Conservation (phyloP, 1,140 invertebrate species). For the Rhizoglyphus robini region DNA sequence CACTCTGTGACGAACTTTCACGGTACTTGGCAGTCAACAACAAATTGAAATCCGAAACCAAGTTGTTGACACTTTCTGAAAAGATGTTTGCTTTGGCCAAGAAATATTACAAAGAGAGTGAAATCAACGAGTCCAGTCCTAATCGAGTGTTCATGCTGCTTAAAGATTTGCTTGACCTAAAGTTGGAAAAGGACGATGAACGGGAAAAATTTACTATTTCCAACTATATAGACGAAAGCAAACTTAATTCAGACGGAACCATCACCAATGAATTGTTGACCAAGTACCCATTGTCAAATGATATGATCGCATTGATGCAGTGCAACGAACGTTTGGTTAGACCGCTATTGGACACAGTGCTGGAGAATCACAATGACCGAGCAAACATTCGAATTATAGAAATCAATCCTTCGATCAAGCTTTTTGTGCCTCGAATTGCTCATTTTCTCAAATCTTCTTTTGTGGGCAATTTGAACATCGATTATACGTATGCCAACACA, state of each 20-base stretch:
- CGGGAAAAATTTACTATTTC: neutral
- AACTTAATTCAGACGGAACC: neutral
- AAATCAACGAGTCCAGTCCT: neutral
- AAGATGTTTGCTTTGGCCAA: neutral
- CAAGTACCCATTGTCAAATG: neutral
- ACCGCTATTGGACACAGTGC: slow-evolving; percentile 22
- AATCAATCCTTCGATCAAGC: neutral
- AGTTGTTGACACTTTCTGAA: neutral
- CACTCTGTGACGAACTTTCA: neutral
- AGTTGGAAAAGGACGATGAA: neutral
- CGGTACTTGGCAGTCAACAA: neutral
- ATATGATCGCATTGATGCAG: slow-evolving; percentile 1
- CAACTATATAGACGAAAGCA: neutral
- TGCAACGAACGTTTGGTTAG: slow-evolving; percentile 18
- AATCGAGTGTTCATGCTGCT: neutral
- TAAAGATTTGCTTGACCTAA: neutral
- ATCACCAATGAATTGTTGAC: neutral
- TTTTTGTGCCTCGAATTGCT: neutral
- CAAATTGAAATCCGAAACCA: neutral
- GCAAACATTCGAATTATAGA: slow-evolving; percentile 19
- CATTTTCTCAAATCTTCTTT: slow-evolving; percentile 22
- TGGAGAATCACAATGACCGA: slow-evolving; percentile 22
- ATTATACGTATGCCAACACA: slow-evolving; percentile 32
- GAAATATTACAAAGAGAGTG: neutral
- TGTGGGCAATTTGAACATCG: slow-evolving; percentile 35